Base-by-base conservation (phyloP, 1,140 invertebrate genomes). In the Drosophila ercepeae region DNA sequence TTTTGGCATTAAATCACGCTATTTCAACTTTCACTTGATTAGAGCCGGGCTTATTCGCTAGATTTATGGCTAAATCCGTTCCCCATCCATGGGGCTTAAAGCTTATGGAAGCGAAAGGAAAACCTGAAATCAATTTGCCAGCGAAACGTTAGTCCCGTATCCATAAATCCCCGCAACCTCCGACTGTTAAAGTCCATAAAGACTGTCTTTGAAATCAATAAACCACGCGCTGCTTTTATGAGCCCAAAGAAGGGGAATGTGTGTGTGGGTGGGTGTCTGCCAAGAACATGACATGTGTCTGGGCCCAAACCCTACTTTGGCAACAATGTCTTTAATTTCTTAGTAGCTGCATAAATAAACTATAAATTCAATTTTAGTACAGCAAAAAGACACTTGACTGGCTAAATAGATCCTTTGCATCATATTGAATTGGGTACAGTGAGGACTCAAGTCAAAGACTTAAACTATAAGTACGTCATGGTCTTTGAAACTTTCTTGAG, bases 341-440 rank as follows among this genome's bases (percentile, higher is more conserved):
- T 77, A 88, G 82, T 82, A 88, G 77, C 82, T 75, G 83, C 83
- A 88, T 88, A 88, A 88, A 88, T 88, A 88, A 82, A 88, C 82
- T 88, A 88, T 88, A 88, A 88, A 88, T 82, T 88, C 57, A 76
- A 81, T 81, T 84, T 86, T 86, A 84, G 54, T 76, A 67, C 46
- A 36, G 23, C 42, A 42, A 39, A 16, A 61, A 78, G 57, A 54
- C 74, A 73, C 58, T 63, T 58, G 59, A 19, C 59, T 52, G 53
- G 53, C 67, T 72, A 68, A 75, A 83, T 71, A 75, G 70, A 71
- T 63, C 48, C 42, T 39, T 16, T 78, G 53, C 46, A 68, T 53
- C 16, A 13, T n/a, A 36, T 39, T 60, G 41, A 36, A 32, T 2
- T 39, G 2, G 11, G n/a, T 7, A 53, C 63, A 52, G 61, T 45